Evolutionary conservation across 2,797 vertebrate species (phyloP).

Genomic region (Xiphophorus birchmanni): DNA sequence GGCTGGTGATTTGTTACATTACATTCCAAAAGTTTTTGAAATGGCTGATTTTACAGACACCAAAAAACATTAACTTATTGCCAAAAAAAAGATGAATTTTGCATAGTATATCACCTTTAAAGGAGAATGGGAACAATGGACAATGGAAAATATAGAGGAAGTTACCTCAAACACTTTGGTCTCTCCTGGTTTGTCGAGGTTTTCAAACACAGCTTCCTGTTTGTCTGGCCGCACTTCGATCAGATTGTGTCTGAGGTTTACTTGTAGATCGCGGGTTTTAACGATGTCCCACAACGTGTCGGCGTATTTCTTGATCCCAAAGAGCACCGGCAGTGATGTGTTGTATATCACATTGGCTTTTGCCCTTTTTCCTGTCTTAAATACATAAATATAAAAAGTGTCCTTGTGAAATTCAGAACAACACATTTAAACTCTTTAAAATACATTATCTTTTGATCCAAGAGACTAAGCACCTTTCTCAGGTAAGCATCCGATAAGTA

Average conservation of each 20-base stretch:
- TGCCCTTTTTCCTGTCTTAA: slow-evolving; percentile 88
- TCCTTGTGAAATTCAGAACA: background rate
- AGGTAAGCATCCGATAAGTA: slow-evolving; percentile 91
- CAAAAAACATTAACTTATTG: too few species aligned
- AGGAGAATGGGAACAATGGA: background rate
- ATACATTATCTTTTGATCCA: background rate
- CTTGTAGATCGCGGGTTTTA: slow-evolving; percentile 82
- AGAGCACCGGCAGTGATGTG: slow-evolving; percentile 90
- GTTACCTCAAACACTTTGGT: slow-evolving; percentile 87
- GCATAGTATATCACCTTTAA: too few species aligned
- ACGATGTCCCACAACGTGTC: slow-evolving; percentile 89
- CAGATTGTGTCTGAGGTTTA: slow-evolving; percentile 91
- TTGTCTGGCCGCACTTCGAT: slow-evolving; percentile 92
- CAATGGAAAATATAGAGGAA: background rate
- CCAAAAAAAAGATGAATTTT: too few species aligned
- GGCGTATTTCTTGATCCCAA: slow-evolving; percentile 94
- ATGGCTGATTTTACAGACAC: too few species aligned
- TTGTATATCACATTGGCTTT: slow-evolving; percentile 93
- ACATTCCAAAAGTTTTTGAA: too few species aligned
- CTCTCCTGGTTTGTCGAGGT: slow-evolving; percentile 89
- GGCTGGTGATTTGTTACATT: too few species aligned
- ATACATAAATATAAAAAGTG: slow-evolving; percentile 9
- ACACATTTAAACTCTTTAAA: background rate
- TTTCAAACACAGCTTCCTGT: slow-evolving; percentile 94
- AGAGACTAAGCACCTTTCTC: slow-evolving; percentile 85